Percentiles rank a stretch among this genome's conserved stretches.
phyloP scores from a whole-genome alignment of 2,113 vertebrate species.

The Azemiops feae region DNA sequence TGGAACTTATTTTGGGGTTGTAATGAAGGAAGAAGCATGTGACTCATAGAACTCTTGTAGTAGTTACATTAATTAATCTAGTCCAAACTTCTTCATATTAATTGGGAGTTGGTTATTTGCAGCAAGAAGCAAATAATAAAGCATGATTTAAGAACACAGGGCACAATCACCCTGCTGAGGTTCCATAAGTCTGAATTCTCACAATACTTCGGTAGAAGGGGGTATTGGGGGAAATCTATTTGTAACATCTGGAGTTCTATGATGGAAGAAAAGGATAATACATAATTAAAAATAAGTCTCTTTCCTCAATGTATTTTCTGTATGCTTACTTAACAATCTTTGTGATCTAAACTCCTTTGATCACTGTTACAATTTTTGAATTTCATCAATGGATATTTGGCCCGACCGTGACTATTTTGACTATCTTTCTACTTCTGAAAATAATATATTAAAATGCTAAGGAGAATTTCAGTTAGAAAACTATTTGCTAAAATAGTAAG shows the following conservation, averaged over 20 bases:
- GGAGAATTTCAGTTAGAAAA: conserved; percentile 20
- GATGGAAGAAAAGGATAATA: neutral
- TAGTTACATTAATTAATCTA: neutral
- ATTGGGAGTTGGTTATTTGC: neutral
- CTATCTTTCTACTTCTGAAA: conserved; percentile 17
- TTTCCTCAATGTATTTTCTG: neutral
- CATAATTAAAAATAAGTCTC: neutral
- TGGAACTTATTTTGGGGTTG: neutral
- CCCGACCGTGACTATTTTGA: conserved; percentile 9
- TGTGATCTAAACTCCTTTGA: neutral
- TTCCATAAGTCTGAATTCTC: neutral
- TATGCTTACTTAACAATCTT: neutral
- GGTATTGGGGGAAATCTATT: neutral
- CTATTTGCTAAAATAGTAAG: conserved; percentile 45
- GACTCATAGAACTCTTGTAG: neutral
- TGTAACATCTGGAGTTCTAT: neutral
- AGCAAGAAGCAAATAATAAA: neutral
- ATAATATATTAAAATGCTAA: neutral
- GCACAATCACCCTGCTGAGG: neutral
- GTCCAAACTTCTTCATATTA: neutral
- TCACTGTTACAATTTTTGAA: conserved; percentile 14
- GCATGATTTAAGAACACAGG: neutral
- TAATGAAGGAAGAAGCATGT: neutral
- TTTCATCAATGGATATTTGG: neutral
- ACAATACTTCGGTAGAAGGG: neutral